phyloP scores from a whole-genome alignment of 2,888 invertebrate genomes.

The Himalopsyche tibetana region DNA sequence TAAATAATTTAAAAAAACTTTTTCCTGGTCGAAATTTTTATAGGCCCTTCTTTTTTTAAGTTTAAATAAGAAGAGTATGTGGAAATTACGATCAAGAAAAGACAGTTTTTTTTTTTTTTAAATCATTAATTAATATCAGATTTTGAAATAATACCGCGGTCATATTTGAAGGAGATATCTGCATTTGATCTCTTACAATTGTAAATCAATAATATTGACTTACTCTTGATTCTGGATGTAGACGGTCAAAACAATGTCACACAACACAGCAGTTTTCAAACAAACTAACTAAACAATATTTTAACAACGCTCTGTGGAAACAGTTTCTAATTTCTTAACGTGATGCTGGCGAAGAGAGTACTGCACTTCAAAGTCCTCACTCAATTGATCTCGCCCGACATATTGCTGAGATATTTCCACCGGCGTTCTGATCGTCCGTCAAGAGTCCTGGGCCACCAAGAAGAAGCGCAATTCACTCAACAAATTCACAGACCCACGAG shows the following conservation, averaged over 20 bases:
- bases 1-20: too few relatives aligned
- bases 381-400: slow-evolving; percentile 58
- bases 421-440: neutral
- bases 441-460: neutral
- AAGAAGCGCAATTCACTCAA: slow-evolving; percentile 12
- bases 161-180: too few relatives aligned
- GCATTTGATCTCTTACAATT: neutral
- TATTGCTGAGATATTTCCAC: slow-evolving; percentile 23
- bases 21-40: too few relatives aligned
- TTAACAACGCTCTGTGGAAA: slow-evolving; percentile 14
- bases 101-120: too few relatives aligned
- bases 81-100: too few relatives aligned
- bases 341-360: neutral
- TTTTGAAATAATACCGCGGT: too few relatives aligned
- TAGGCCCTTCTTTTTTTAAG: too few relatives aligned
- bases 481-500: slow-evolving; percentile 41
- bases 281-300: neutral
- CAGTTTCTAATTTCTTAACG: neutral
- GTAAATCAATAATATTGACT: neutral
- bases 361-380: neutral
- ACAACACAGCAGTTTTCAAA: neutral
- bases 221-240: neutral
- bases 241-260: neutral
- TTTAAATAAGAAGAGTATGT: too few relatives aligned
- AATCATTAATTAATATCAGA: too few relatives aligned